phyloP scores from a whole-genome alignment of 2,113 vertebrate genomes.

The Vulpes vulpes region DNA sequence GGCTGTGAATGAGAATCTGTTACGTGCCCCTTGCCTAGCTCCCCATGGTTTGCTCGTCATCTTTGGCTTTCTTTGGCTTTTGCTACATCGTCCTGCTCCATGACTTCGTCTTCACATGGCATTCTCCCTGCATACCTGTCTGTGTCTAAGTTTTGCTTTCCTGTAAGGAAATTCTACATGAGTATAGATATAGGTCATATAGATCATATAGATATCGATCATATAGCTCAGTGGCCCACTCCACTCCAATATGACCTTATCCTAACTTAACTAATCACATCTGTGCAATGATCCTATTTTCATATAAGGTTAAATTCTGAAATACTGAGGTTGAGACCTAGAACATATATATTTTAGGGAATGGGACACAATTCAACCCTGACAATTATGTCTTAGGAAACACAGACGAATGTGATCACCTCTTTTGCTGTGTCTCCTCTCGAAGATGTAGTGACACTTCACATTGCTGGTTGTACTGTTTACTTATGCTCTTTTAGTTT shows the following conservation, averaged over 20 bases:
- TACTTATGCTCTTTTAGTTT: not conserved
- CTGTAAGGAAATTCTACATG: not conserved
- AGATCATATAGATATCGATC: too few species aligned
- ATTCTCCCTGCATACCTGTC: not conserved
- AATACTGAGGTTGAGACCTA: not conserved
- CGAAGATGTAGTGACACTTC: not conserved
- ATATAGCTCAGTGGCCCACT: not conserved
- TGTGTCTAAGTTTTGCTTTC: not conserved
- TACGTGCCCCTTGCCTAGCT: not conserved
- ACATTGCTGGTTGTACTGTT: not conserved
- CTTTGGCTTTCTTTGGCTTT: not conserved
- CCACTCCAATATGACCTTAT: not conserved
- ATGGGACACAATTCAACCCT: not conserved
- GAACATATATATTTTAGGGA: not conserved
- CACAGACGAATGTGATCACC: not conserved
- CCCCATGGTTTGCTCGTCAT: too few species aligned
- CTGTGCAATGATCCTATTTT: not conserved
- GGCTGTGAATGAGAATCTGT: not conserved
- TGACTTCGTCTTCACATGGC: not conserved
- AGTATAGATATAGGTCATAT: not conserved
- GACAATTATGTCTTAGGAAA: not conserved
- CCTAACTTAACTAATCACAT: not conserved
- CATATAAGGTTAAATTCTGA: not conserved
- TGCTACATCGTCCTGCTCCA: not conserved
- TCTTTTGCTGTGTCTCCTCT: not conserved